Percentiles rank a stretch among this genome's conserved stretches.
These are phyloP conservation scores for Psylliodes chrysocephalus DNA, from an alignment of 2,888 invertebrate genomes.

Conservation along the genomic window DNA sequence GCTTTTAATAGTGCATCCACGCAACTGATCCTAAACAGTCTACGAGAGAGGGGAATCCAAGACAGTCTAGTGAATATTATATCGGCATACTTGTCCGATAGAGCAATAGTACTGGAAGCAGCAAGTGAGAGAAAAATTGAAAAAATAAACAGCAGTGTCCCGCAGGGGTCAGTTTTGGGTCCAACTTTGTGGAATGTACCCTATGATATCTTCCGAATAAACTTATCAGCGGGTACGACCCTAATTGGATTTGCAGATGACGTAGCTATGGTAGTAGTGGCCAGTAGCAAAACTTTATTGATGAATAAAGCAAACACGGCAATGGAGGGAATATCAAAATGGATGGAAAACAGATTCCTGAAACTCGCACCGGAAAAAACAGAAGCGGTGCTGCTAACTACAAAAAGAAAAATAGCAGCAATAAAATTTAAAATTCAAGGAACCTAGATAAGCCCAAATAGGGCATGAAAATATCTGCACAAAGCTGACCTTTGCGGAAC, in stretches of 20 bases:
- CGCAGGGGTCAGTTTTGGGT: conserved; percentile 28
- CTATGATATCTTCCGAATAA: background rate
- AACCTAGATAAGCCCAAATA: background rate
- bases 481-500: background rate
- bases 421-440: conserved; percentile 7
- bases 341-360: conserved; percentile 18
- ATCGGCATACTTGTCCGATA: too few relatives aligned
- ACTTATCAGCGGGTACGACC: background rate
- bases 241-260: conserved; percentile 30
- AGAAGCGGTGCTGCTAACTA: conserved; percentile 28
- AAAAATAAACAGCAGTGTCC: conserved; percentile 18
- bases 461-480: conserved; percentile 11
- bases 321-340: background rate
- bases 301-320: conserved; percentile 7
- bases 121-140: background rate
- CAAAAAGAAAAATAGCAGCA: conserved; percentile 12
- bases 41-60: too few relatives aligned
- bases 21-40: too few relatives aligned
- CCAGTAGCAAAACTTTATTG: background rate
- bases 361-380: conserved; percentile 32
- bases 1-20: too few relatives aligned
- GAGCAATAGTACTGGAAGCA: too few relatives aligned
- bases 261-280: conserved; percentile 11
- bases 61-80: too few relatives aligned
- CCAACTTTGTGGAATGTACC: conserved; percentile 23